phyloP scores from a whole-genome alignment of 1,140 invertebrate species.

The Nylanderia fulva region DNA sequence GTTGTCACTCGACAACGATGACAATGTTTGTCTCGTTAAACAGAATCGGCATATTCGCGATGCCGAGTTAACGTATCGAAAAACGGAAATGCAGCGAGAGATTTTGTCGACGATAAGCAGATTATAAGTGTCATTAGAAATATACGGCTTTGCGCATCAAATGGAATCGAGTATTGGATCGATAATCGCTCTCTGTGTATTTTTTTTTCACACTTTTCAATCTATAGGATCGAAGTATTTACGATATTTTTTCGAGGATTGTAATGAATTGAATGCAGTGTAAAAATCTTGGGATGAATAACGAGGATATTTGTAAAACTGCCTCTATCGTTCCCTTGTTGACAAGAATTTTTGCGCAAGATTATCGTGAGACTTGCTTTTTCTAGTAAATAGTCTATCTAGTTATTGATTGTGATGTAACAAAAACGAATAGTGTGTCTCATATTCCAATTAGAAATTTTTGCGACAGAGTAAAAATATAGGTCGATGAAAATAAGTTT shows the following conservation, averaged over 20 bases:
- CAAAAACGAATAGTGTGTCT: not conserved
- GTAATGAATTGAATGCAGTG: not conserved
- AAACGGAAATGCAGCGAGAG: not conserved
- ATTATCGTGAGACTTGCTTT: not conserved
- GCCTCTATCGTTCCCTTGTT: too few relatives aligned
- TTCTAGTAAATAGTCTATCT: not conserved
- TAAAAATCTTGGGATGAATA: not conserved
- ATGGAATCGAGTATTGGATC: not conserved
- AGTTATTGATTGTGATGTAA: not conserved
- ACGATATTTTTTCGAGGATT: not conserved
- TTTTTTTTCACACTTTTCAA: not conserved
- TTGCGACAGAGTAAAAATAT: not conserved
- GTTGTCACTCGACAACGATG: not conserved
- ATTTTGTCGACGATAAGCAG: not conserved
- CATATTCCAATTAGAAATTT: not conserved
- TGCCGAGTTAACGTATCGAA: not conserved
- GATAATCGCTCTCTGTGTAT: not conserved
- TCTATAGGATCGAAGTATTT: not conserved
- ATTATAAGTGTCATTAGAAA: constrained; percentile 10
- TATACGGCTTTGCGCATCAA: not conserved
- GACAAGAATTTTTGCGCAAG: not conserved
- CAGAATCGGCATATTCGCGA: not conserved
- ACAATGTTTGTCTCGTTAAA: constrained; percentile 1
- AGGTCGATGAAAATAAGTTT: too few relatives aligned
- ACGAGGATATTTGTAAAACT: not conserved